Base-by-base conservation (phyloP, 2,113 vertebrate genomes). In the Tenrec ecaudatus region DNA sequence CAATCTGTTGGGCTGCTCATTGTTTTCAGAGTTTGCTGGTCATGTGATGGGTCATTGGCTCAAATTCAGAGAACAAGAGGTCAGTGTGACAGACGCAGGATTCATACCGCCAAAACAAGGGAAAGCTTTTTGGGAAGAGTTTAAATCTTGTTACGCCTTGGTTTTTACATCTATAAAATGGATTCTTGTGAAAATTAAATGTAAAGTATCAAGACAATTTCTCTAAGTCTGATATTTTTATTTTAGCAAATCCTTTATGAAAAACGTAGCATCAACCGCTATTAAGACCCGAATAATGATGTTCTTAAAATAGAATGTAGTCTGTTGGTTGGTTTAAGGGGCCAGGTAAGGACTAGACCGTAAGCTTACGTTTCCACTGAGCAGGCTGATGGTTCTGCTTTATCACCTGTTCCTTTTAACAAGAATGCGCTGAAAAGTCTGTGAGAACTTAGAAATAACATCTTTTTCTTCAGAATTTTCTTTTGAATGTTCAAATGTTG, bases 391-490 rank as follows among this genome's bases (percentile, higher is more conserved):
- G 2, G 10, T 78, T 87, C 85, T 89, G 58, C 40, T 58, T 64
- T 31, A 43, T 88, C n/a, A 1, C 89, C 82, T 78, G 1, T 85
- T 83, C 23, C 77, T 83, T 64, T 89, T 66, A 94, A 62, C 36
- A 83, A 86, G 31, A 29, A 15, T 69, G 25, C 89, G 29, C 27
- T 91, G 80, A 75, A 84, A 38, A 60, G 47, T 94, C 57, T 78
- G 14, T 78, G n/a, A 91, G 73, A 86, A 76, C 7, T 89, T 91
- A 89, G 71, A 79, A 94, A 29, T 86, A 69, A 91, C 86, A 73
- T n/a, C 62, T 82, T 43, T 53, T 47, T 47, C 47, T 92, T 78
- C 16, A 20, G 60, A 62, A 62, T 62, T 20, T 83, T 81, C 57
- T 53, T 53, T 53, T 68, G 58, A 82, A 80, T 62, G 68, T 92